phyloP scores from a whole-genome alignment of 2,888 invertebrate species.

The Drosophila multiciliata region DNA sequence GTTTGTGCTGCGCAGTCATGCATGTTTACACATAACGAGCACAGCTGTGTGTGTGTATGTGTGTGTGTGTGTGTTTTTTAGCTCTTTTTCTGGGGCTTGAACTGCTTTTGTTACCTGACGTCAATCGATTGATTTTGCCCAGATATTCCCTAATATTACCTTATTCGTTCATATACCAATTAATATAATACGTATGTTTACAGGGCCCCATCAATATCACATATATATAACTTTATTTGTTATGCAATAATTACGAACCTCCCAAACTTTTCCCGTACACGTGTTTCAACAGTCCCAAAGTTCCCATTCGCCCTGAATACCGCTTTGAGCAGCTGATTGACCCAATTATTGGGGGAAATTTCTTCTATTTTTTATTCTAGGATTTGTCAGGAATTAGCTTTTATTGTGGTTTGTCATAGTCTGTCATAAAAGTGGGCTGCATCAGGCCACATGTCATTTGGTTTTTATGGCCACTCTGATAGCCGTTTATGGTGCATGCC shows the following conservation, averaged over 20 bases:
- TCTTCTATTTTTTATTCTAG: background rate
- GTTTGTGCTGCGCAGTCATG: constrained; percentile 54
- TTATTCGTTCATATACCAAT: constrained; percentile 8
- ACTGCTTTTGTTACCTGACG: constrained; percentile 64
- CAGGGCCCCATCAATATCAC: constrained; percentile 54
- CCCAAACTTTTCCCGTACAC: constrained; percentile 12
- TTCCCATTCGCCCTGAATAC: constrained; percentile 23
- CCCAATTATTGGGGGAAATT: constrained; percentile 30
- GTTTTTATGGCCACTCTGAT: constrained; percentile 52
- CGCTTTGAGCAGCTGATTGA: constrained; percentile 25
- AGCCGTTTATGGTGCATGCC: constrained; percentile 41
- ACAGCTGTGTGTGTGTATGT: constrained; percentile 20
- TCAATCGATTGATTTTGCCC: constrained; percentile 74
- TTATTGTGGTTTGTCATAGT: constrained; percentile 15
- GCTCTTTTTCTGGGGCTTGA: constrained; percentile 27
- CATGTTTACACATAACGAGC: constrained; percentile 58
- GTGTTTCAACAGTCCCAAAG: constrained; percentile 21
- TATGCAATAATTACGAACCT: constrained; percentile 71
- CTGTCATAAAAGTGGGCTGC: constrained; percentile 52
- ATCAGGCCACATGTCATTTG: constrained; percentile 63
- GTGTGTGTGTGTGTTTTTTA: constrained; percentile 22
- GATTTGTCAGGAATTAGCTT: constrained; percentile 8
- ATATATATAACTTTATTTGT: constrained; percentile 50
- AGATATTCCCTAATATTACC: constrained; percentile 6
- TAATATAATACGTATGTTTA: background rate